A percentile compares a stretch with the other conserved stretches of the same genome.
These are phyloP conservation scores for Rallus limicola DNA, from an alignment of 2,113 vertebrate species.

Conservation along the genomic window DNA sequence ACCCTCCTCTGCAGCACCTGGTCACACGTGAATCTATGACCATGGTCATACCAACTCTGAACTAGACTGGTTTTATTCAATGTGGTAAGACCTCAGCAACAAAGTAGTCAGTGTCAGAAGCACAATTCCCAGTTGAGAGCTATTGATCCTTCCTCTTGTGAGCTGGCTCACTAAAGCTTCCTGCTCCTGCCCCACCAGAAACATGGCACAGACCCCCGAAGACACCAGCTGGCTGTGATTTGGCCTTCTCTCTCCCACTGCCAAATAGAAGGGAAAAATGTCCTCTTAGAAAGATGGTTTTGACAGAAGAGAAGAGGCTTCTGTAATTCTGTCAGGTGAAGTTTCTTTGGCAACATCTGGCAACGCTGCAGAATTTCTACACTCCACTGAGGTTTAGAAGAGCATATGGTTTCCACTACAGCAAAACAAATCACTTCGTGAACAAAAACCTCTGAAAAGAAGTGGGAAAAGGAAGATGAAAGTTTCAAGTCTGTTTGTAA, in stretches of 20 bases:
- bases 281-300: not conserved
- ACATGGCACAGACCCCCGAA: not conserved
- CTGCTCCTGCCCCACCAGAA: not conserved
- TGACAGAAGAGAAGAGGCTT: not conserved
- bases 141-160: not conserved
- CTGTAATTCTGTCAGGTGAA: not conserved
- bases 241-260: not conserved
- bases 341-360: conserved; percentile 7
- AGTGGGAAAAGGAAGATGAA: conserved; percentile 68
- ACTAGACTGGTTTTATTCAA: not conserved
- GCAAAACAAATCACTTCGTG: conserved; percentile 69
- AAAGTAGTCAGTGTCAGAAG: not conserved
- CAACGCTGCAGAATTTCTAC: not conserved
- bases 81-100: not conserved
- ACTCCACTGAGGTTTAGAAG: conserved; percentile 39
- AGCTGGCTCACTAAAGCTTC: not conserved
- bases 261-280: not conserved
- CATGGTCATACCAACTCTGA: not conserved
- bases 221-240: not conserved
- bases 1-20: not conserved
- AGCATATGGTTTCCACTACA: conserved; percentile 49
- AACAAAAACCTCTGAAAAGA: conserved; percentile 66
- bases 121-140: not conserved
- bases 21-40: accelerated
- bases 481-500: conserved; percentile 71